phyloP scores from a whole-genome alignment of 2,888 invertebrate genomes.

The Eudemis profundana region DNA sequence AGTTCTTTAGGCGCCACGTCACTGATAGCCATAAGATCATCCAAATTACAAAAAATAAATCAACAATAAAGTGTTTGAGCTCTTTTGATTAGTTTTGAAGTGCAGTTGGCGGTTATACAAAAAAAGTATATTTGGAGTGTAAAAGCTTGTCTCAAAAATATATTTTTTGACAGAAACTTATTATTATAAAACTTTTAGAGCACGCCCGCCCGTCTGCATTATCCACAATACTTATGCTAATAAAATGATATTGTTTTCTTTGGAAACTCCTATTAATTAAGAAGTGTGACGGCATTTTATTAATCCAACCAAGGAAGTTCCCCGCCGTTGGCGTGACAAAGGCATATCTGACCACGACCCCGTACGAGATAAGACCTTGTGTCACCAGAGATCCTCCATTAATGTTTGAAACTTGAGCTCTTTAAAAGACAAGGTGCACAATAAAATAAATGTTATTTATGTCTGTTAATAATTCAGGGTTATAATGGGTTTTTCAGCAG shows the following conservation, averaged over 20 bases:
- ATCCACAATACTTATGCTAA: conserved; percentile 72
- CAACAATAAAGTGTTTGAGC: too few relatives aligned
- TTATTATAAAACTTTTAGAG: too few relatives aligned
- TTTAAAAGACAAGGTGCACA: conserved; percentile 76
- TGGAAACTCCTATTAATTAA: conserved; percentile 84
- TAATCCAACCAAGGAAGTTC: conserved; percentile 75
- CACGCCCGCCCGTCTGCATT: conserved; percentile 34
- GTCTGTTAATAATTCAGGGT: conserved; percentile 73
- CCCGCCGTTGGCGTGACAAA: conserved; percentile 5
- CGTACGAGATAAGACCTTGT: conserved; percentile 6
- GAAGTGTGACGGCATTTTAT: conserved; percentile 81
- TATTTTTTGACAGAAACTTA: too few relatives aligned
- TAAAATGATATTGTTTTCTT: conserved; percentile 85
- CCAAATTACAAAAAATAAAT: too few relatives aligned
- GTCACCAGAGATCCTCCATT: conserved; percentile 61
- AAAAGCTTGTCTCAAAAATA: background rate
- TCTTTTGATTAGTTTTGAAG: too few relatives aligned
- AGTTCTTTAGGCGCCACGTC: too few relatives aligned
- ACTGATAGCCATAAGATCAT: too few relatives aligned
- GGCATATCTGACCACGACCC: background rate
- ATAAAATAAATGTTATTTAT: conserved; percentile 78
- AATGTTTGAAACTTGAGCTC: conserved; percentile 76
- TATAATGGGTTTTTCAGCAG: conserved; percentile 67
- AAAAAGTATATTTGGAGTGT: too few relatives aligned
- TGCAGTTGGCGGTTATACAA: too few relatives aligned